These are phyloP conservation scores for Teleopsis dalmanni DNA, from an alignment of 1,140 invertebrate genomes.

Conservation along the genomic window DNA sequence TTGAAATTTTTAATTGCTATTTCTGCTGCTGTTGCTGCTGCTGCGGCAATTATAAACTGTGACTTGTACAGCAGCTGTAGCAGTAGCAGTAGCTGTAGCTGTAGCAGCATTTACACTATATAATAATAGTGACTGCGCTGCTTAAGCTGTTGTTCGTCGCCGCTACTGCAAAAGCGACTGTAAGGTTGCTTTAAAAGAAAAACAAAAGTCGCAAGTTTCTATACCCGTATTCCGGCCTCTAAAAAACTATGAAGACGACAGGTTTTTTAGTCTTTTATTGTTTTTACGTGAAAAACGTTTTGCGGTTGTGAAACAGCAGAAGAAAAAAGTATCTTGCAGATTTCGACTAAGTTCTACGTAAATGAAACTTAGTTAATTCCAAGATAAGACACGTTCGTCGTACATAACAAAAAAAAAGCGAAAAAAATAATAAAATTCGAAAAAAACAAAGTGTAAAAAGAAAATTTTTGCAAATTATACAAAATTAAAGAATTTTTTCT, in stretches of 20 bases:
- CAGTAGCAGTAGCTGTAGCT: neutral
- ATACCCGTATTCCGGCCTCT: slow-evolving; percentile 9
- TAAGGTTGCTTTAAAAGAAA: neutral
- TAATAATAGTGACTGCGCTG: too few species aligned
- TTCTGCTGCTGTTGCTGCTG: slow-evolving; percentile 1
- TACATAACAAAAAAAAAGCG: too few species aligned
- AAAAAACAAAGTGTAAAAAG: too few species aligned
- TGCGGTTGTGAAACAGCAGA: too few species aligned
- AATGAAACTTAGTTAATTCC: too few species aligned
- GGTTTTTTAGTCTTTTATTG: slow-evolving; percentile 15
- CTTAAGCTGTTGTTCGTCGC: neutral
- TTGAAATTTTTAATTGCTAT: slow-evolving; percentile 5
- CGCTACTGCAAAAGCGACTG: neutral
- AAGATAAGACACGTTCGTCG: too few species aligned
- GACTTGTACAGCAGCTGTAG: neutral
- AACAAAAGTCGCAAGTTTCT: neutral
- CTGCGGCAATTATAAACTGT: neutral
- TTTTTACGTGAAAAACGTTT: slow-evolving; percentile 14
- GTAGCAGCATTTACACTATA: neutral
- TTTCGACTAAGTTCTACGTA: too few species aligned
- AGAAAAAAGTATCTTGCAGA: too few species aligned
- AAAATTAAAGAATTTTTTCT: too few species aligned
- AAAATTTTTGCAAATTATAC: too few species aligned
- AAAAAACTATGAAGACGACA: slow-evolving; percentile 8
- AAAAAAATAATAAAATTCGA: too few species aligned